Evolutionary conservation across 2,888 invertebrate genomes (phyloP), one percentile per base, ranked within the genome.

Genomic region (Strigamia maritima): DNA sequence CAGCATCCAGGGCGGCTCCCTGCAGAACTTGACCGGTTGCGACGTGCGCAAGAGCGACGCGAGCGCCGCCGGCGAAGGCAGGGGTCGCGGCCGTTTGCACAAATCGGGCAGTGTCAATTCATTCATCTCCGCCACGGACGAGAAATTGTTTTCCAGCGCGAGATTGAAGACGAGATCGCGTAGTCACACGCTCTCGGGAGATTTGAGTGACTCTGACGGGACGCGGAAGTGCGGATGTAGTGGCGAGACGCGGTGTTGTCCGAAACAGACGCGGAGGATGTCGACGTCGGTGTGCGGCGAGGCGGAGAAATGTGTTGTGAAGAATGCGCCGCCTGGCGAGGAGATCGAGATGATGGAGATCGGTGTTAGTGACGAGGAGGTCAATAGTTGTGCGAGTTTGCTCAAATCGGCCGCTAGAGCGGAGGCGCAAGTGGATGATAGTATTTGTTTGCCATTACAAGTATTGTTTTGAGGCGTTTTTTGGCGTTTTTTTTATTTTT

Each of bases 1-100:
- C 81, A 85, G 88, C 80, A 88, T 89, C 79, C 89, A 89, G 84
- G 89, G 89, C 74, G 89, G 89, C 79, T 89, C 89, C 80, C 84
- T 90, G 79, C 89, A 90, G 84, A 89, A 90, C 84, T 85, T 90
- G 81, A 81, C 35, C 44, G 75, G 77, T 8, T 19, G 60, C 19
- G 60, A 60, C 24, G 24, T 22, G 60, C 54, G 78, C 24, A 35
- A 19, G 24, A 16, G 31, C n/a, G 60, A 78, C 38, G 16, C 26
- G 16, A 12, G 24, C n/a, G 78, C 19, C 16, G 16, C 16, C 24
- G 75, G 79, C 24, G 76, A 79, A 12, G 28, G 26, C 8, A 22
- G 31, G 7, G 44, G 60, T n/a, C 75, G 76, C 8, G 79, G 77
- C 10, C 40, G 60, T 7, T 19, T 80, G 6, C 79, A 78, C 35